Percentiles rank a stretch among this genome's conserved stretches.
Evolutionary conservation across 2,113 vertebrate genomes (phyloP).

Genomic region (Melanerpes formicivorus): DNA sequence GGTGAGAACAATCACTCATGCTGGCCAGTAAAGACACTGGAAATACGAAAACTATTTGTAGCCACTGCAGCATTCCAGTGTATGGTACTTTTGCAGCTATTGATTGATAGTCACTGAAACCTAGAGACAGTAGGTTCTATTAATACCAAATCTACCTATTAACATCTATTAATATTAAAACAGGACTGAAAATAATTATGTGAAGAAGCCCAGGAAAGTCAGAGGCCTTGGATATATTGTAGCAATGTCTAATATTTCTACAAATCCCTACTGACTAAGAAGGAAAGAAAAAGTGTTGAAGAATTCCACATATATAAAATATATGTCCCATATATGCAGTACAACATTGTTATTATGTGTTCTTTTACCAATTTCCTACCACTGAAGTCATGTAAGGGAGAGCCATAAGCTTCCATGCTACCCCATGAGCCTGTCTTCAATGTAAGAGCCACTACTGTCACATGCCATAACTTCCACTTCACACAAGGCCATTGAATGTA

Average conservation of each 20-base stretch:
- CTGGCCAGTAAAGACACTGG: background rate
- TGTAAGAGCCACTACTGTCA: background rate
- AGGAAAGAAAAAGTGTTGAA: background rate
- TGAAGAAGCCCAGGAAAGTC: background rate
- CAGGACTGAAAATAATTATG: background rate
- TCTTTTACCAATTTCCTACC: background rate
- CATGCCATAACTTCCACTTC: background rate
- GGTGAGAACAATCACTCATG: slow-evolving; percentile 19
- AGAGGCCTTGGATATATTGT: background rate
- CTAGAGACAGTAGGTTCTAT: background rate
- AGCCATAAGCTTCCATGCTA: background rate
- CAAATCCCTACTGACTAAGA: background rate
- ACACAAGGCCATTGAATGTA: background rate
- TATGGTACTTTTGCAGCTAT: slow-evolving; percentile 1
- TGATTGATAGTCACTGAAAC: slow-evolving; percentile 36
- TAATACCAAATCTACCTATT: slow-evolving; percentile 38
- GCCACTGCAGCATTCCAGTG: background rate
- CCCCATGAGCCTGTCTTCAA: background rate
- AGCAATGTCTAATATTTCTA: background rate
- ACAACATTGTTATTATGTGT: too few species aligned
- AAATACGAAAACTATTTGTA: slow-evolving; percentile 27
- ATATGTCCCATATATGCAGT: too few species aligned
- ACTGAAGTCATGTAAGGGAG: background rate
- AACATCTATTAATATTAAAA: slow-evolving; percentile 52
- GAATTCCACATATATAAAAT: background rate